A percentile compares a stretch with the other conserved stretches of the same genome.
These are phyloP conservation scores for Potorous gilbertii DNA, from an alignment of 2,797 vertebrate genomes.

Conservation along the genomic window DNA sequence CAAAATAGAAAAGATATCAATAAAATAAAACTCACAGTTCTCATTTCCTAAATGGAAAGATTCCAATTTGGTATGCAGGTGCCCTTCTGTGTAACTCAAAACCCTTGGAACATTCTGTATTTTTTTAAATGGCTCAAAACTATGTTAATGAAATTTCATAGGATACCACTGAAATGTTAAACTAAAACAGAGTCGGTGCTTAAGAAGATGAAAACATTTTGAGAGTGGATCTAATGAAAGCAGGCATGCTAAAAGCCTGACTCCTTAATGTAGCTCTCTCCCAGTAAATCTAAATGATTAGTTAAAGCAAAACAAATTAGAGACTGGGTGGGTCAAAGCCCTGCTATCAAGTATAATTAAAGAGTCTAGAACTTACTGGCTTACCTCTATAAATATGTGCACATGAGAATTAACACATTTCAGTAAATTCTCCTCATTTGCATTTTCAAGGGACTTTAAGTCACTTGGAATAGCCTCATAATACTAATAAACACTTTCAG, in stretches of 20 bases:
- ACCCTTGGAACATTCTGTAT: background rate
- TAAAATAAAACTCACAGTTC: background rate
- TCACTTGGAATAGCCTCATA: background rate
- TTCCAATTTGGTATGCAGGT: background rate
- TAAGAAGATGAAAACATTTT: slow-evolving; percentile 1
- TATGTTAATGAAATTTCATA: slow-evolving; percentile 27
- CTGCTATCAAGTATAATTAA: background rate
- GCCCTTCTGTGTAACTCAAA: slow-evolving; percentile 30
- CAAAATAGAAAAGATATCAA: background rate
- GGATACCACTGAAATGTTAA: slow-evolving; percentile 26
- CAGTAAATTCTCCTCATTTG: background rate
- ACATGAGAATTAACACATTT: background rate
- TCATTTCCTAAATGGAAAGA: background rate
- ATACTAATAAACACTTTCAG: background rate
- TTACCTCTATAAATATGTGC: background rate
- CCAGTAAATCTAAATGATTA: background rate
- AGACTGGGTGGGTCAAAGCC: background rate
- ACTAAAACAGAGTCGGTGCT: background rate
- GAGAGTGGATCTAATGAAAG: background rate
- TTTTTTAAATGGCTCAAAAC: background rate
- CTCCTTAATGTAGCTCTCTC: background rate
- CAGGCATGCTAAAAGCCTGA: background rate
- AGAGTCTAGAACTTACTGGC: background rate
- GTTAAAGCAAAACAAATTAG: background rate
- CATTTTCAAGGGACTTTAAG: background rate